Conservation (phyloP, 2,888 invertebrate genomes). For the Archaeoteleia sp. region DNA sequence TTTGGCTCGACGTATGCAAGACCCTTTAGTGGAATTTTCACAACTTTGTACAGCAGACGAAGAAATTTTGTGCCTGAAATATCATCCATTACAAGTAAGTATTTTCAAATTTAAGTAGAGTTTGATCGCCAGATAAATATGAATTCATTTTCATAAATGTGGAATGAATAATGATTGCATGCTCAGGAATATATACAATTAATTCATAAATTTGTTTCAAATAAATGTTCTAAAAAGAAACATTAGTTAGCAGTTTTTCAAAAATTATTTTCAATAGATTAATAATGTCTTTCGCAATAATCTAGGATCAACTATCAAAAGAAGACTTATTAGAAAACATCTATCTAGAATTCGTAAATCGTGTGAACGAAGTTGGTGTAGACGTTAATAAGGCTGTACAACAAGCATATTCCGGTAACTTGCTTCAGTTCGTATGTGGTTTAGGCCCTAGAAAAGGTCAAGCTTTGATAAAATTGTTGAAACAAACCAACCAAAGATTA, state of each 20-base stretch:
- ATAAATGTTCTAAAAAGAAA: slow-evolving; percentile 87
- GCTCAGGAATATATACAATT: too few species aligned
- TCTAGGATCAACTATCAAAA: too few species aligned
- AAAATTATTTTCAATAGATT: too few species aligned
- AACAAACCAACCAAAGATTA: slow-evolving; percentile 92
- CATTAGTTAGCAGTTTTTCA: slow-evolving; percentile 92
- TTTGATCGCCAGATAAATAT: neutral
- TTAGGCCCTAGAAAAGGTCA: slow-evolving; percentile 96
- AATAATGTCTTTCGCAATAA: too few species aligned
- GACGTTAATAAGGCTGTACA: slow-evolving; percentile 91
- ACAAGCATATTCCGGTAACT: slow-evolving; percentile 88
- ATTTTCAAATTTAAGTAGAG: slow-evolving; percentile 55
- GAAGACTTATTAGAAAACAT: too few species aligned
- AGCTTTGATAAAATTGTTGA: slow-evolving; percentile 88
- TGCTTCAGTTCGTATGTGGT: slow-evolving; percentile 98
- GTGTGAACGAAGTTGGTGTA: too few species aligned
- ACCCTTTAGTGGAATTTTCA: slow-evolving; percentile 96
- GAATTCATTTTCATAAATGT: neutral
- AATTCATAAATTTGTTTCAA: too few species aligned
- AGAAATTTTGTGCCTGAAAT: slow-evolving; percentile 95
- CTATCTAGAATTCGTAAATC: too few species aligned
- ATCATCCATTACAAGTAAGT: slow-evolving; percentile 84
- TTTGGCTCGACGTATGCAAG: too few species aligned
- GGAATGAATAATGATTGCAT: slow-evolving; percentile 77
- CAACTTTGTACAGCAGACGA: slow-evolving; percentile 97